Evolutionary conservation across 1,140 invertebrate genomes (phyloP), one percentile per base, ranked within the genome.

Genomic region (Sarcophaga bullata): DNA sequence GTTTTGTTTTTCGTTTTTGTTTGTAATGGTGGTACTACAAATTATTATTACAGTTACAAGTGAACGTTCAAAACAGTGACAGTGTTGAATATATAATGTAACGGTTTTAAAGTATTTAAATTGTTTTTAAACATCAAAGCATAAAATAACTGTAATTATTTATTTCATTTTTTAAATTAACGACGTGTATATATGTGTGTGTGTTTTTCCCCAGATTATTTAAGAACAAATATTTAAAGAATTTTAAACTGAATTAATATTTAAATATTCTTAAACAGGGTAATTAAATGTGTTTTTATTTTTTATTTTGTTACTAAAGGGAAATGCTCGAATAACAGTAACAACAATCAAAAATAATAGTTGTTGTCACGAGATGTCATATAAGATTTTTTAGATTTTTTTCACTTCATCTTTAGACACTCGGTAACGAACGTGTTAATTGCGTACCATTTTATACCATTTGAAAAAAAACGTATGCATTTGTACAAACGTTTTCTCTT

Each of bases 21-120:
- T 37, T 37, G 54, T 58, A 58, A n/a, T n/a, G 17, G 25, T 37
- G 25, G 25, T 37, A 37, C 25, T 2, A 37, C 25, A 37, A 37
- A 37, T 37, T 37, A 4, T 37, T 37, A 37, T 37, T 37, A 37
- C 25, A 37, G 25, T 37, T 37, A 37, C 25, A 37, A 37, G 25
- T 37, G 25, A 37, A 37, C 25, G 25, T 37, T 37, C 25, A 37
- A 37, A 2, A 37, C 4, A n/a, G n/a, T n/a, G n/a, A 13, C 7
- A 76, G 46, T 73, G 73, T 17, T 25, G 75, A 48, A 50, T 19
- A 68, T 58, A 58, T 52, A 78, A 78, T 78, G 75, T 78, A 78
- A 78, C 75, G 75, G 75, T 50, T 78, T 6, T 78, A 52, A 52
- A 25, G 50, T 17, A 48, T 78, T 49, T 78, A 48, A 78, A 50